Percentiles rank a stretch among this genome's conserved stretches.
Conservation (phyloP, 2,888 invertebrate species). For the Hyles lineata region DNA sequence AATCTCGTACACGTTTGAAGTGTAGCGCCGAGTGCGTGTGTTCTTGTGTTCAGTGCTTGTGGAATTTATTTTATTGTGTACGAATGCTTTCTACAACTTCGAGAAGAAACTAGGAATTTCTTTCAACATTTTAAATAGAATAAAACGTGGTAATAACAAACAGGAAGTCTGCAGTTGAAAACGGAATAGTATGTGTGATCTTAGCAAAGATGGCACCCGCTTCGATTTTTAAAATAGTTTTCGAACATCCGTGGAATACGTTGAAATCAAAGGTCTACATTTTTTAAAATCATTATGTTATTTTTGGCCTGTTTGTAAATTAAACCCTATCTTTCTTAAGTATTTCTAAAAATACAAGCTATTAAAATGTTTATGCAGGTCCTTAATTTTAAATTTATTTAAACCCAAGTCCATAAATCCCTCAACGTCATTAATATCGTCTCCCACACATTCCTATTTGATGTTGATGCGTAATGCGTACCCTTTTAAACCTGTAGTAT, state of each 20-base stretch:
- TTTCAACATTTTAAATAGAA: too few species aligned
- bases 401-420: background rate
- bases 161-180: background rate
- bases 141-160: too few species aligned
- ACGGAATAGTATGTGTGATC: background rate
- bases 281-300: background rate
- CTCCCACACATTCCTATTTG: conserved; percentile 1
- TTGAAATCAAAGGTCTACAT: background rate
- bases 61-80: background rate
- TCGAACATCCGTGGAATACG: conserved; percentile 4
- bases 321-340: too few species aligned
- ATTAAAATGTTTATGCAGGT: too few species aligned
- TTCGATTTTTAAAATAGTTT: background rate
- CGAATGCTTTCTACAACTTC: background rate
- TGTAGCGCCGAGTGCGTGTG: conserved; percentile 10
- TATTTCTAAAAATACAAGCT: too few species aligned
- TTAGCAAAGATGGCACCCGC: conserved; percentile 1
- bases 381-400: too few species aligned
- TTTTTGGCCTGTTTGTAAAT: too few species aligned
- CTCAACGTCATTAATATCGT: background rate
- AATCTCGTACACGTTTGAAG: background rate
- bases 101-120: too few species aligned
- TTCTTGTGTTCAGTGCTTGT: conserved; percentile 9
- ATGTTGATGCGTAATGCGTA: conserved; percentile 5
- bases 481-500: conserved; percentile 26